These are phyloP conservation scores for Fulmarus glacialis DNA, from an alignment of 2,113 vertebrate species.

Conservation along the genomic window DNA sequence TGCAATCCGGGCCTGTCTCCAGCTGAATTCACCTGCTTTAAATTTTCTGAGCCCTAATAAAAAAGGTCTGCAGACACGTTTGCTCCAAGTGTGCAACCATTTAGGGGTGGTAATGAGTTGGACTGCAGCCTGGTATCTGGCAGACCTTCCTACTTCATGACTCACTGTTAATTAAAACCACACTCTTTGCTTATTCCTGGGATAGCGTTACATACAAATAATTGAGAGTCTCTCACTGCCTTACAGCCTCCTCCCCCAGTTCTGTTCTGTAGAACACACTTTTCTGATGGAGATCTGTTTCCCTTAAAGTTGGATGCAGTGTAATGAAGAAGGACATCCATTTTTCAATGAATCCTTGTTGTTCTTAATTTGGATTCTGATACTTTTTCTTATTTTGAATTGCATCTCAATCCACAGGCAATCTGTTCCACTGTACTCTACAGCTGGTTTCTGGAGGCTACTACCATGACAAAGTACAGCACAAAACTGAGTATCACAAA, in stretches of 20 bases:
- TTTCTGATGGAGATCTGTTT: constrained; percentile 35
- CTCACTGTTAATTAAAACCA: constrained; percentile 79
- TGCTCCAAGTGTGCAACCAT: constrained; percentile 63
- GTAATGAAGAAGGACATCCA: constrained; percentile 6
- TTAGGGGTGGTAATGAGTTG: constrained; percentile 67
- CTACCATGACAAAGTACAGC: not conserved
- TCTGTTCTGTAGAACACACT: not conserved
- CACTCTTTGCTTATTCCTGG: constrained; percentile 66
- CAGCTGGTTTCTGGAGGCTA: not conserved
- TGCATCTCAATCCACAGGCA: not conserved
- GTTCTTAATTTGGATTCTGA: constrained; percentile 6
- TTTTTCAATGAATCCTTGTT: not conserved
- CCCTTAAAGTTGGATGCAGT: not conserved
- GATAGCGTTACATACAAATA: constrained; percentile 59
- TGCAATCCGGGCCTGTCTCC: constrained; percentile 29
- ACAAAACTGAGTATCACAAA: not conserved
- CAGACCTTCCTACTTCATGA: constrained; percentile 61
- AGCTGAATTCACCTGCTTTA: constrained; percentile 58
- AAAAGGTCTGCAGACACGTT: constrained; percentile 65
- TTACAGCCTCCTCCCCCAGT: not conserved
- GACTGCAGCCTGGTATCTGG: constrained; percentile 57
- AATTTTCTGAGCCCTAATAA: constrained; percentile 56
- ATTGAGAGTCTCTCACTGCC: constrained; percentile 14
- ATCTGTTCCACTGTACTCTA: not conserved
- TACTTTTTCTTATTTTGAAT: not conserved